A percentile compares a stretch with the other conserved stretches of the same genome.
These are phyloP conservation scores for Tetrao urogallus DNA, from an alignment of 2,113 vertebrate genomes.

Conservation along the genomic window DNA sequence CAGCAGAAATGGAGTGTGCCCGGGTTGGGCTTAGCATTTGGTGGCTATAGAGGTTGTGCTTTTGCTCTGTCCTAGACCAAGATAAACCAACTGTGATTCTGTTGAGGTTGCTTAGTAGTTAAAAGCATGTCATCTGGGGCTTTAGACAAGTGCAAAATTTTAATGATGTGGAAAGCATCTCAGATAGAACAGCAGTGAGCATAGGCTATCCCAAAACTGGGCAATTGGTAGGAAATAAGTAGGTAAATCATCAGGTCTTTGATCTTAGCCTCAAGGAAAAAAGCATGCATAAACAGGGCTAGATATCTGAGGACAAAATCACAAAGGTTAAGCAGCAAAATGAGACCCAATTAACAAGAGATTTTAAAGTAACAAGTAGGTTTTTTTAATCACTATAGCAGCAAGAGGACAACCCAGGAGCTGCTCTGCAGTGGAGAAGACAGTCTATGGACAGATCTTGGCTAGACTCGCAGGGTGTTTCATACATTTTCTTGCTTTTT, in stretches of 20 bases:
- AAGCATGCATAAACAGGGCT: neutral
- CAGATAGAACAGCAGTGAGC: neutral
- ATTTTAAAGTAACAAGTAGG: neutral
- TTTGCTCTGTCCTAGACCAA: neutral
- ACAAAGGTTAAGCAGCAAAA: neutral
- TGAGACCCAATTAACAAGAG: neutral
- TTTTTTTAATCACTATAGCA: neutral
- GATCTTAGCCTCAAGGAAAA: neutral
- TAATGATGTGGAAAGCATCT: neutral
- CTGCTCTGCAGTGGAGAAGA: neutral
- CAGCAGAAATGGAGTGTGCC: neutral
- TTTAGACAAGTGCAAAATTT: neutral
- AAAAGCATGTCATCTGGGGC: neutral
- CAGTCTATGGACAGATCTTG: neutral
- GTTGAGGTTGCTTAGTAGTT: neutral
- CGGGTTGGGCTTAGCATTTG: neutral
- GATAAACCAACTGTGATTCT: neutral
- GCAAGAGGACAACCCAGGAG: neutral
- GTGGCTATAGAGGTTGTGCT: neutral
- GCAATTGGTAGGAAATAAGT: neutral
- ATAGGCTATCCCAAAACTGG: neutral
- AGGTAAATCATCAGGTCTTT: neutral
- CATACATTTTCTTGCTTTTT: neutral
- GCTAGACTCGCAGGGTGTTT: neutral
- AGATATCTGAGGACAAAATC: neutral